Evolutionary conservation across 2,888 invertebrate genomes (phyloP), one percentile per base, ranked within the genome.

Genomic region (Elysia crispata): DNA sequence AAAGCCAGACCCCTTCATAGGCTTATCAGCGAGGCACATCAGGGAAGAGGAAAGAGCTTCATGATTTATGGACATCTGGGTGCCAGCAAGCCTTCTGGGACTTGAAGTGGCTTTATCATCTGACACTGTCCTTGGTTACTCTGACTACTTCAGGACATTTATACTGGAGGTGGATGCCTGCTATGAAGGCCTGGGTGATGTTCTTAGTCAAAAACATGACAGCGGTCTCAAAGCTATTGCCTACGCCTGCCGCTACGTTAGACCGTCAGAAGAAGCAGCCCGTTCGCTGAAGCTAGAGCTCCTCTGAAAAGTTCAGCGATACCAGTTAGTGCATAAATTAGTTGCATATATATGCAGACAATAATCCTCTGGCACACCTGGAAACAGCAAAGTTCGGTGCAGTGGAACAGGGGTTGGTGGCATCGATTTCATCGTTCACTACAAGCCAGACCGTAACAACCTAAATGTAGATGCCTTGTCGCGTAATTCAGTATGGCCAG

Each of bases 311-410:
- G 84, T 81, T 60, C 49, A 79, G 66, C 83, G 81, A 18, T 72
- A 76, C 15, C 70, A 83, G 54, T 60, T 83, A 8, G 84, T 82
- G 15, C 50, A 81, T 8, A 33, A 74, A 20, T 85, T 80, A 74
- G 31, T 54, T 18, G 83, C 83, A 0, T 81, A 60, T 66, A 85
- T n/a, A n/a, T n/a, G n/a, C 76, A 3, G 67, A 76, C 67, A 76
- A 76, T 30, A 76, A 76, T 30, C 76, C 76, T 3, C 67, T 76
- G 18, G 41, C 25, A 8, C 67, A 77, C 66, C 78, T n/a, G 67
- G 54, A 60, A 75, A 80, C 33, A 18, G 33, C 57, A 31, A 81
- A 70, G 54, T 49, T 57, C 13, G 76, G 76, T 20, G 76, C 76
- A 0, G 20, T 76, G 49, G 76, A 76, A 13, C 76, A 76, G 23